These are phyloP conservation scores for Caenorhabditis parvicauda DNA, from an alignment of 2,888 invertebrate species.

Conservation along the genomic window DNA sequence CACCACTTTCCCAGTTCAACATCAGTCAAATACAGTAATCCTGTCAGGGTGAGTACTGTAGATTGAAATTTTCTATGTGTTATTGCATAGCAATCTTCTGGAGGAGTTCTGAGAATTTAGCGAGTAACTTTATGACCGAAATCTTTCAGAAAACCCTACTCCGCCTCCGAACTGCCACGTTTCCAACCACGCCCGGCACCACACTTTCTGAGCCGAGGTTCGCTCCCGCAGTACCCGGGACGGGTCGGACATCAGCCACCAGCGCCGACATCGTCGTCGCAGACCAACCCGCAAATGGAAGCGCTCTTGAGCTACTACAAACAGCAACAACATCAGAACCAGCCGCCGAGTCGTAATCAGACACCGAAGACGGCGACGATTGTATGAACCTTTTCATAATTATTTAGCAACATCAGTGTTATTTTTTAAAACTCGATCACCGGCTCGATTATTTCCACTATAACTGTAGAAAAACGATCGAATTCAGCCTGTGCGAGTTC, in stretches of 20 bases:
- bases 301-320: slow-evolving; percentile 47
- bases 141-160: slow-evolving; percentile 24
- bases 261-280: slow-evolving; percentile 19
- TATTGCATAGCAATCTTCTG: too few relatives aligned
- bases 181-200: slow-evolving; percentile 30
- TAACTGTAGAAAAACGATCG: not conserved
- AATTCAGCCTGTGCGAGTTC: too few relatives aligned
- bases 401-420: too few relatives aligned
- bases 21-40: slow-evolving; percentile 13
- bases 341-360: slow-evolving; percentile 9
- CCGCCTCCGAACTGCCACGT: slow-evolving; percentile 29
- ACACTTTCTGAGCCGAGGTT: too few relatives aligned
- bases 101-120: too few relatives aligned
- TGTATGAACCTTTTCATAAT: slow-evolving; percentile 18
- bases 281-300: slow-evolving; percentile 49
- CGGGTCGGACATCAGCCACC: slow-evolving; percentile 22
- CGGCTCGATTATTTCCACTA: not conserved
- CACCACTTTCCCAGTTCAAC: slow-evolving; percentile 45
- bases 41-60: slow-evolving; percentile 16
- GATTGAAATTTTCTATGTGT: too few relatives aligned
- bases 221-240: too few relatives aligned
- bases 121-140: not conserved
- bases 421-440: too few relatives aligned
- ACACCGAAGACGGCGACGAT: slow-evolving; percentile 48
- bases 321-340: slow-evolving; percentile 18